Base-by-base conservation (phyloP, 2,888 invertebrate genomes). In the Meiosimyza platycephala region DNA sequence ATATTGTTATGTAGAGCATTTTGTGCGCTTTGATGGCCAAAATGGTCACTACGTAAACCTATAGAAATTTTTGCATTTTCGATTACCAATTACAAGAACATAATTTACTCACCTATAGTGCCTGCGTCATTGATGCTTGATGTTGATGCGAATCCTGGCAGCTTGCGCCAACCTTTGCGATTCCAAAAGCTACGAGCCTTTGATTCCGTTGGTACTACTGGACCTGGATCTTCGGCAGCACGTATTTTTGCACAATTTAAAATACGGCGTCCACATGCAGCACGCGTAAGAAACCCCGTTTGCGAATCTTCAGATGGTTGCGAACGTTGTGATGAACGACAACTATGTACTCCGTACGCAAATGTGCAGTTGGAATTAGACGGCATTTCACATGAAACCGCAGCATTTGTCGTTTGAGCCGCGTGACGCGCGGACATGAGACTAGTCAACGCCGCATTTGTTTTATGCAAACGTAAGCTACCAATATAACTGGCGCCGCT, bases 401-500 rank as follows among this genome's bases (percentile, higher is more conserved):
- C 16, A 18, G 63, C 48, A 5, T 28, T 16, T 15, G 22, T 72
- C 33, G 75, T 72, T 47, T 57, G 50, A 13, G 74, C 73, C 51
- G 79, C 78, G 60, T 82, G 83, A 9, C 85, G 81, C 12, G 84
- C 80, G 50, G 82, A 82, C 74, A 84, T 80, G 57, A 84, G 79
- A 76, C 80, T 83, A 47, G 80, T 78, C 13, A 80, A 75, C 33
- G 81, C 80, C 48, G 82, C 83, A 75, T 87, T 87, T 18, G 86
- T 85, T 73, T 87, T 86, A 73, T 85, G 86, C 72, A 88, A 80
- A 73, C 93, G 89, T 78, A 93, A 88, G 84, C 92, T 92, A 74
- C 93, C 93, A 12, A 92, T 92, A 86, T 93, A 94, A 88, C 94
- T 94, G 78, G 93, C 93, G 79, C 93, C 93, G 83, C 93, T 94